Conservation (phyloP, 2,888 invertebrate genomes). For the Acanthosepion esculentum region DNA sequence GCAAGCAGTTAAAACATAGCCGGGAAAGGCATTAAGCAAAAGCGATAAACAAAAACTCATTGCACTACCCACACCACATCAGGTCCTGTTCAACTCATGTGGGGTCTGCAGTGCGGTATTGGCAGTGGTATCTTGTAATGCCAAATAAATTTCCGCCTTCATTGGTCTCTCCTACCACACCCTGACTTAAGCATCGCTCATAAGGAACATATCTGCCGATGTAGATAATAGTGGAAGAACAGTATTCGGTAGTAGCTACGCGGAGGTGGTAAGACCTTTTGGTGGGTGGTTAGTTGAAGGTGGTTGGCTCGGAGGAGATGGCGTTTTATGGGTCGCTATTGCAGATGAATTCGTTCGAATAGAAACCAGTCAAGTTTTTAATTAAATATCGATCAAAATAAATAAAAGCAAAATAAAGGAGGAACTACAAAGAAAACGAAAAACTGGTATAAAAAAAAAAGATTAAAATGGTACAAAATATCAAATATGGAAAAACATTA, state of each 20-base stretch:
- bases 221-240: neutral
- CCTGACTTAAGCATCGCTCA: no score
- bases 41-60: neutral
- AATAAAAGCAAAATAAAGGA: neutral
- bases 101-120: slow-evolving; percentile 8
- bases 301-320: neutral
- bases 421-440: no score
- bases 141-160: neutral
- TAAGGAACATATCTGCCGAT: neutral
- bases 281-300: no score
- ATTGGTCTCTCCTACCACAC: no score
- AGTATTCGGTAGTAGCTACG: neutral
- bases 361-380: neutral
- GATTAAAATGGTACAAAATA: no score
- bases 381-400: neutral
- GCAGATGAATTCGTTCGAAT: neutral
- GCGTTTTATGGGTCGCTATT: neutral
- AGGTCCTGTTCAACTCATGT: neutral
- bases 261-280: neutral
- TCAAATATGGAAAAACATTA: no score
- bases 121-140: neutral
- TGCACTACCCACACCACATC: neutral
- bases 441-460: no score
- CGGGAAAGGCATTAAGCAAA: neutral
- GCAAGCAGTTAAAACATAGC: neutral